Conservation (phyloP, 2,888 invertebrate genomes). For the Alentia gelatinosa region DNA sequence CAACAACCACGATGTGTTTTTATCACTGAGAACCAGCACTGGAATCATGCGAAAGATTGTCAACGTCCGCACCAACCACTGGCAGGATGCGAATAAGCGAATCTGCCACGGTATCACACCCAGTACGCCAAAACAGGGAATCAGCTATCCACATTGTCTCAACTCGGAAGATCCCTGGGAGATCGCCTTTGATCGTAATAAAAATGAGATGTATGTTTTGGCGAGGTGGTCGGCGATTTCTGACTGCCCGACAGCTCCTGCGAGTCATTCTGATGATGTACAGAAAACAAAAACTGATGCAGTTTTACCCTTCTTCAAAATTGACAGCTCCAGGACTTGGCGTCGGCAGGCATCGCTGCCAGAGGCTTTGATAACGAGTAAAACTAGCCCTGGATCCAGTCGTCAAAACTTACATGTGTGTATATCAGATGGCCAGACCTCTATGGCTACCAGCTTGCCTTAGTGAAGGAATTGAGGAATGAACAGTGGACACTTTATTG, state of each 20-base stretch:
- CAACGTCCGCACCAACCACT: conserved; percentile 62
- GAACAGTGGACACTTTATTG: too few relatives aligned
- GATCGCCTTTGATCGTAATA: conserved; percentile 56
- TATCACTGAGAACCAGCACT: conserved; percentile 59
- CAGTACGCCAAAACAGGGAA: conserved; percentile 57
- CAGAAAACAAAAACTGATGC: conserved; percentile 53
- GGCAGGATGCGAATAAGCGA: conserved; percentile 59
- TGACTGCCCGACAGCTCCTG: background rate
- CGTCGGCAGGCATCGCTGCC: conserved; percentile 4
- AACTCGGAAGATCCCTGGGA: conserved; percentile 60
- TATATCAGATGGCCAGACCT: conserved; percentile 22
- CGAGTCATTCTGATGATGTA: background rate
- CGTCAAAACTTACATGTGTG: background rate
- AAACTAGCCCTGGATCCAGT: background rate
- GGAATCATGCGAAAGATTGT: conserved; percentile 61
- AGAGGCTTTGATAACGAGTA: background rate
- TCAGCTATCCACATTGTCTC: conserved; percentile 59
- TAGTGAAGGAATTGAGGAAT: too few relatives aligned
- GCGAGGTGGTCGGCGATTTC: conserved; percentile 42
- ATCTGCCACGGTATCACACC: conserved; percentile 51
- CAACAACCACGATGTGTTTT: conserved; percentile 59
- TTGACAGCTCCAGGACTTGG: conserved; percentile 31
- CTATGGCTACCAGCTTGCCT: conserved; percentile 28
- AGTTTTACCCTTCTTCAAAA: conserved; percentile 60
- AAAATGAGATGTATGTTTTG: conserved; percentile 41